Percentiles rank a stretch among this genome's conserved stretches.
Evolutionary conservation across 2,797 vertebrate genomes (phyloP).

Genomic region (Luscinia luscinia): DNA sequence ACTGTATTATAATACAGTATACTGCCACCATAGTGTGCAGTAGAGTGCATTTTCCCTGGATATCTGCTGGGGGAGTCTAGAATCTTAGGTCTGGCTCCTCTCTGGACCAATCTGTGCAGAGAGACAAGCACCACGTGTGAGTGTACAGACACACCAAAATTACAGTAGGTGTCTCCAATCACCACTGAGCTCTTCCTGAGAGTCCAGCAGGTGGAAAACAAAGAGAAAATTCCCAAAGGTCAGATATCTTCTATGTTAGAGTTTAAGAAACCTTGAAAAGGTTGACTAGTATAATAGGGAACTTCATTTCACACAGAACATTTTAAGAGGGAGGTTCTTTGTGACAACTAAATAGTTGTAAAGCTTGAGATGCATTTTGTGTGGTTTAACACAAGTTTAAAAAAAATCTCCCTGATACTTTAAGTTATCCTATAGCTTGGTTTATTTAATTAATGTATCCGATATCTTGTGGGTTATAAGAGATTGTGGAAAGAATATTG

Average conservation of each 20-base stretch:
- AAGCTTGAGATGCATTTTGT: neutral
- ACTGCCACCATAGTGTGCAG: too few relatives aligned
- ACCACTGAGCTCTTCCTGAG: neutral
- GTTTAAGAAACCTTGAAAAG: neutral
- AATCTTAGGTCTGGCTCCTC: neutral
- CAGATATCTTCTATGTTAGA: neutral
- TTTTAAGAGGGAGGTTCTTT: neutral
- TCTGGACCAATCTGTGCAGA: neutral
- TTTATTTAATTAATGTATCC: neutral
- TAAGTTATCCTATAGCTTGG: neutral
- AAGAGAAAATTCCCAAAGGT: neutral
- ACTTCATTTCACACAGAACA: neutral
- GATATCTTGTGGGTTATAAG: neutral
- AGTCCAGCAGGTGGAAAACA: neutral
- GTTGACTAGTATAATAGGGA: neutral
- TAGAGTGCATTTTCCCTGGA: neutral
- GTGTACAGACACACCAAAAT: neutral
- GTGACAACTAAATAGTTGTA: accelerated
- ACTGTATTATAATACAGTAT: neutral
- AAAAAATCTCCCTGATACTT: neutral
- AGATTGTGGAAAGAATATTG: neutral
- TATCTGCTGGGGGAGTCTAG: neutral
- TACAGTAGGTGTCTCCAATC: neutral
- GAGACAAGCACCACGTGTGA: neutral
- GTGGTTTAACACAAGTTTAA: neutral